These are phyloP conservation scores for Nymphalis urticae DNA, from an alignment of 2,888 invertebrate species.

Conservation along the genomic window DNA sequence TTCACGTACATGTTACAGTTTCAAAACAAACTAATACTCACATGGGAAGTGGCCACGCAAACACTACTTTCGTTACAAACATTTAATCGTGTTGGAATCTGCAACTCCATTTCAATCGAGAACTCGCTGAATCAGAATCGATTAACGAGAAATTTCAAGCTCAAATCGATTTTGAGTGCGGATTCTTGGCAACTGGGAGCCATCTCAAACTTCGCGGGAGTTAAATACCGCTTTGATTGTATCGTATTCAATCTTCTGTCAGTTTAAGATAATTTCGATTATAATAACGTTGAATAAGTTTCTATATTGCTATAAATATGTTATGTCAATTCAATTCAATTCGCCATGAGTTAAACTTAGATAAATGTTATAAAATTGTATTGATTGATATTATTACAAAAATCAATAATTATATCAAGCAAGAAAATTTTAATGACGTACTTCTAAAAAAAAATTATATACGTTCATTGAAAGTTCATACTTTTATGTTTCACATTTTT, in stretches of 20 bases:
- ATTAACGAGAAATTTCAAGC: slow-evolving; percentile 63
- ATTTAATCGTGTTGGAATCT: slow-evolving; percentile 50
- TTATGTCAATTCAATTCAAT: neutral
- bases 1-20: slow-evolving; percentile 18
- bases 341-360: neutral
- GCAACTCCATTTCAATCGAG: slow-evolving; percentile 58
- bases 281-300: slow-evolving; percentile 29
- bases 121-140: slow-evolving; percentile 64
- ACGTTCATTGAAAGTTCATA: neutral
- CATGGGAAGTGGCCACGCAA: slow-evolving; percentile 37
- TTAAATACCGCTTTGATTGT: slow-evolving; percentile 55
- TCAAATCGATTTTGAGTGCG: slow-evolving; percentile 55
- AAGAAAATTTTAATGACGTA: too few relatives aligned
- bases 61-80: slow-evolving; percentile 44
- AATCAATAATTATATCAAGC: too few relatives aligned
- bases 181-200: slow-evolving; percentile 46
- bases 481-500: slow-evolving; percentile 4
- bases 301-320: slow-evolving; percentile 9
- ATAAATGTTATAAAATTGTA: too few relatives aligned
- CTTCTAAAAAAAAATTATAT: neutral
- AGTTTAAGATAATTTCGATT: slow-evolving; percentile 40
- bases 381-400: too few relatives aligned
- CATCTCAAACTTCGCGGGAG: slow-evolving; percentile 48
- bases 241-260: slow-evolving; percentile 47
- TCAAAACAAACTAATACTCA: slow-evolving; percentile 31